Conservation (phyloP, 2,113 vertebrate genomes). For the Pipra filicauda region DNA sequence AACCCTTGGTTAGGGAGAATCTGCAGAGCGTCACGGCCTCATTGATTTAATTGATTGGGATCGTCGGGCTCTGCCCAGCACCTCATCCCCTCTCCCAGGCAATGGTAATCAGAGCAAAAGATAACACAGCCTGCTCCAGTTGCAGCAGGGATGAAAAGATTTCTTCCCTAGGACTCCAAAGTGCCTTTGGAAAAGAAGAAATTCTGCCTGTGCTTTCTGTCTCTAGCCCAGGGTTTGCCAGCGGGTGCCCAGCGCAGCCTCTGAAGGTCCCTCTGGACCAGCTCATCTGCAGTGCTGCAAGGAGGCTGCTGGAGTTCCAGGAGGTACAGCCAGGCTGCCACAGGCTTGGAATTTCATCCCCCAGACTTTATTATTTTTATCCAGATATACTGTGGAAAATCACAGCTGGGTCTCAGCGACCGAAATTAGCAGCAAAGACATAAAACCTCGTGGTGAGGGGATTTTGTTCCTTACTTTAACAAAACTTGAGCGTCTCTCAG, state of each 20-base stretch:
- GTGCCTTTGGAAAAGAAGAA: neutral
- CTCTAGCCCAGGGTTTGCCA: neutral
- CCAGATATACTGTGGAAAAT: neutral
- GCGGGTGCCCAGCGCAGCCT: neutral
- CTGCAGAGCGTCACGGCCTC: neutral
- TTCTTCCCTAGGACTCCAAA: neutral
- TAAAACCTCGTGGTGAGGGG: neutral
- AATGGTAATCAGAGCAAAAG: neutral
- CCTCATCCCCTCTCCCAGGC: neutral
- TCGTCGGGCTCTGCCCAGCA: neutral
- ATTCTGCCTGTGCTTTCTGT: neutral
- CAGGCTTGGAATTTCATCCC: neutral
- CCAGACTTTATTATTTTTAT: neutral
- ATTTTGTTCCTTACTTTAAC: neutral
- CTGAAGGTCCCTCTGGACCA: neutral
- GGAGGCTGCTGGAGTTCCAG: neutral
- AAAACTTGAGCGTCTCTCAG: neutral
- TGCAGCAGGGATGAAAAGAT: neutral
- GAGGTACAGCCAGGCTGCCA: neutral
- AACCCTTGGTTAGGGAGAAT: neutral
- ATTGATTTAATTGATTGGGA: slow-evolving; percentile 3
- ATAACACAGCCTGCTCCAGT: neutral
- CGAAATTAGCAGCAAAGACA: neutral
- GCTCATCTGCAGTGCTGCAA: neutral
- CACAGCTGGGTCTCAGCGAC: neutral